Evolutionary conservation across 1,140 invertebrate genomes (phyloP).

Genomic region (Zaprionus capensis): DNA sequence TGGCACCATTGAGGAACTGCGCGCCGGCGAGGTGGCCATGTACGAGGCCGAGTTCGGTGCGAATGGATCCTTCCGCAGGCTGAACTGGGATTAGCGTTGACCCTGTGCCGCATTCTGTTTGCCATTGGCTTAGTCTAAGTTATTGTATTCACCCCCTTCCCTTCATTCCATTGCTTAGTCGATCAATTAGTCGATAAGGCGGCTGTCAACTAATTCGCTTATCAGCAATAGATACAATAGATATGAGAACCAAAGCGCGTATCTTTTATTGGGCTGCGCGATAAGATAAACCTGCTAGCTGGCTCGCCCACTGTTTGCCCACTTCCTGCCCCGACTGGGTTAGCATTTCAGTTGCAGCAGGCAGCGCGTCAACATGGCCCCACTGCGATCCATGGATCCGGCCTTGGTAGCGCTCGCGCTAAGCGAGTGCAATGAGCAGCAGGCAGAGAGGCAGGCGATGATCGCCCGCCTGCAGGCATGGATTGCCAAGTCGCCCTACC

Average conservation of each 20-base stretch:
- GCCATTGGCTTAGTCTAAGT: neutral
- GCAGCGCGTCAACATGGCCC: slow-evolving; percentile 57
- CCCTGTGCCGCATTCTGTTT: neutral
- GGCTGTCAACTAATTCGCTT: slow-evolving; percentile 54
- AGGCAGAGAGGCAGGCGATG: slow-evolving; percentile 84
- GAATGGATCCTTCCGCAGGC: slow-evolving; percentile 87
- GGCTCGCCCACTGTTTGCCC: neutral
- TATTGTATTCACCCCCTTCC: neutral
- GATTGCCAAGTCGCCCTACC: slow-evolving; percentile 87
- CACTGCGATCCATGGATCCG: slow-evolving; percentile 66
- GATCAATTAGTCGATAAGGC: slow-evolving; percentile 61
- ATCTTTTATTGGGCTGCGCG: slow-evolving; percentile 16
- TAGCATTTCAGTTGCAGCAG: slow-evolving; percentile 43
- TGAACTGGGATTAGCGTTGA: slow-evolving; percentile 81
- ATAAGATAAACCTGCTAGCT: slow-evolving; percentile 52
- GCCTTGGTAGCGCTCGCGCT: slow-evolving; percentile 79
- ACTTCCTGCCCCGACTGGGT: neutral
- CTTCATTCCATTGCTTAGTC: slow-evolving; percentile 35
- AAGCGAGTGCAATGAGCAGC: slow-evolving; percentile 86
- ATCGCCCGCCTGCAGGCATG: slow-evolving; percentile 86
- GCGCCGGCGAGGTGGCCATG: slow-evolving; percentile 86
- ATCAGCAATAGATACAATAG: slow-evolving; percentile 22
- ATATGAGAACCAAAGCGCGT: slow-evolving; percentile 8
- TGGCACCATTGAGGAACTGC: slow-evolving; percentile 86
- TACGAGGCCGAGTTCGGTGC: slow-evolving; percentile 86